These are phyloP conservation scores for Phycodurus eques DNA, from an alignment of 2,113 vertebrate genomes.

Conservation along the genomic window DNA sequence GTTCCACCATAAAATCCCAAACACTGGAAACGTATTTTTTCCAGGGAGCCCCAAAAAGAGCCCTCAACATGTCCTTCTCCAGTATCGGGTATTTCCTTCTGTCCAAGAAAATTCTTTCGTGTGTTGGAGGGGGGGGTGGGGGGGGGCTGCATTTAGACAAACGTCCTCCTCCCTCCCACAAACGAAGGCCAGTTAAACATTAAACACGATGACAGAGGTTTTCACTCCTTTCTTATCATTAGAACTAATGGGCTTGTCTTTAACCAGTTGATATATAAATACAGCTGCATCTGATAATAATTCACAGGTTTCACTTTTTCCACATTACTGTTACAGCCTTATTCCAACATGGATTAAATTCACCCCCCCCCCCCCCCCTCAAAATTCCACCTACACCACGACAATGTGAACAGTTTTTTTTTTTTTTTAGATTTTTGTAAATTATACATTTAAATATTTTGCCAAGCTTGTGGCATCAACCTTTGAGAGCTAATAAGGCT, in stretches of 20 bases:
- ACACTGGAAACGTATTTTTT: background rate
- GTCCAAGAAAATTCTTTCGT: conserved; percentile 15
- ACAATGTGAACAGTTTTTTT: too few relatives aligned
- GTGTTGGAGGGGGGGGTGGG: too few relatives aligned
- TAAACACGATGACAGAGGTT: conserved; percentile 47
- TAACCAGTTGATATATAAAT: background rate
- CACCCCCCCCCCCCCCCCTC: background rate
- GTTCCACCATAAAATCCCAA: background rate
- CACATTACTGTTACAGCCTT: too few relatives aligned
- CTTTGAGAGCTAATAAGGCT: too few relatives aligned
- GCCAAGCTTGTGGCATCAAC: too few relatives aligned
- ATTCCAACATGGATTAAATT: background rate
- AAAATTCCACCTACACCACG: background rate
- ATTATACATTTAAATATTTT: too few relatives aligned
- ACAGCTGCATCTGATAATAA: background rate
- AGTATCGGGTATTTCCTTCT: background rate
- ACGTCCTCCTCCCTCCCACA: conserved; percentile 45
- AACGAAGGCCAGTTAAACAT: conserved; percentile 67
- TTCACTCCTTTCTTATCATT: conserved; percentile 42
- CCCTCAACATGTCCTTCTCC: background rate
- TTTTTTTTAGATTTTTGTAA: too few relatives aligned
- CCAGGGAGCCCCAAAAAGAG: background rate
- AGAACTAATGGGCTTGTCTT: conserved; percentile 13
- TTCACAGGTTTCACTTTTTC: background rate
- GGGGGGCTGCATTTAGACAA: conserved; percentile 14